Conservation (phyloP, 2,797 vertebrate genomes). For the Yasuhikotakia modesta region DNA sequence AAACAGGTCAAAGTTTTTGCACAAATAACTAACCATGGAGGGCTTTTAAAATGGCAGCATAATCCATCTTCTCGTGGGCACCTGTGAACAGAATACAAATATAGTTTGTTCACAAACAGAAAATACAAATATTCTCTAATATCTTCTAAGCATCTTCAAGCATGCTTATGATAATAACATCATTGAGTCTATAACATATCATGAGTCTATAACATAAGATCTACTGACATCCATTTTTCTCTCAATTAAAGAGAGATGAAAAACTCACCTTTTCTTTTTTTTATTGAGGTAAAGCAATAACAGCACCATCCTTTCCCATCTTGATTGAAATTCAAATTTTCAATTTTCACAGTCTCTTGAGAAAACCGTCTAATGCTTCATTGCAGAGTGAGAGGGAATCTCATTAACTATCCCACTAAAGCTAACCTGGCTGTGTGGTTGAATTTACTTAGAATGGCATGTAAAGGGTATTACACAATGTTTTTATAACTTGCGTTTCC, state of each 20-base stretch:
- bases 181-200: background rate
- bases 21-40: slow-evolving; percentile 61
- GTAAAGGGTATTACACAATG: no score
- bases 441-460: background rate
- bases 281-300: slow-evolving; percentile 33
- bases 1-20: slow-evolving; percentile 34
- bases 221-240: slow-evolving; percentile 35
- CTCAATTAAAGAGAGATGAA: slow-evolving; percentile 37
- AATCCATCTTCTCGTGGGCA: slow-evolving; percentile 49
- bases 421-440: background rate
- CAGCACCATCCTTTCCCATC: slow-evolving; percentile 42
- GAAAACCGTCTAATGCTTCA: slow-evolving; percentile 35
- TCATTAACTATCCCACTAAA: slow-evolving; percentile 3
- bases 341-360: slow-evolving; percentile 29
- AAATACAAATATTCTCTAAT: slow-evolving; percentile 5
- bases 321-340: slow-evolving; percentile 53
- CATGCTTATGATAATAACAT: slow-evolving; percentile 11
- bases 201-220: slow-evolving; percentile 1
- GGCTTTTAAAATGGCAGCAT: slow-evolving; percentile 51
- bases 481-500: no score
- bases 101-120: slow-evolving; percentile 31
- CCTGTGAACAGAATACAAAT: slow-evolving; percentile 55
- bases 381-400: slow-evolving; percentile 10
- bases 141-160: slow-evolving; percentile 10
- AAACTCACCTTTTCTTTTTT: slow-evolving; percentile 53